These are phyloP conservation scores for Campylomormyrus tamandua DNA, from an alignment of 2,113 vertebrate species.

Conservation along the genomic window DNA sequence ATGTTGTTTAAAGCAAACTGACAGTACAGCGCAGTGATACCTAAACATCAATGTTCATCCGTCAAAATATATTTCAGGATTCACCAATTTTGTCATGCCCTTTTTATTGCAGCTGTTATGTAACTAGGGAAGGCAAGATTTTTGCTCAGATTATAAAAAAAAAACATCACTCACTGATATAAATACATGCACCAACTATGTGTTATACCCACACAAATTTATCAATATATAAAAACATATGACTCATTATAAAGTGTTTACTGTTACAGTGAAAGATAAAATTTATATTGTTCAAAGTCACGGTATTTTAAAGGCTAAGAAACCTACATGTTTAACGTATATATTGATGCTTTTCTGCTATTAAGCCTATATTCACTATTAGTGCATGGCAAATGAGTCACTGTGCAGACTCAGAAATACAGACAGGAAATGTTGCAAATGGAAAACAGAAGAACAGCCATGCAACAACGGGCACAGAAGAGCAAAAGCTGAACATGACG, in stretches of 20 bases:
- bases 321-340: background rate
- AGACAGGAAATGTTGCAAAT: constrained; percentile 19
- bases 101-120: background rate
- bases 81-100: background rate
- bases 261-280: background rate
- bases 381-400: background rate
- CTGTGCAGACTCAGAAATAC: background rate
- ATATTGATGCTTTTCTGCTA: background rate
- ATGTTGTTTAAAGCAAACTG: background rate
- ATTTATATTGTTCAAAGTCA: background rate
- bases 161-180: background rate
- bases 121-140: background rate
- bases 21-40: background rate
- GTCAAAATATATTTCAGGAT: background rate
- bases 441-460: background rate
- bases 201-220: background rate
- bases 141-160: background rate
- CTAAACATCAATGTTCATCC: background rate
- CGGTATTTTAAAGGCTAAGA: background rate
- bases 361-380: background rate
- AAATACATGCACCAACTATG: background rate
- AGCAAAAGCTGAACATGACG: background rate
- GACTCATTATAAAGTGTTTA: background rate
- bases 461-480: background rate
- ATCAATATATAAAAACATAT: background rate